Evolutionary conservation across 2,113 vertebrate genomes (phyloP).

Genomic region (Glareola pratincola): DNA sequence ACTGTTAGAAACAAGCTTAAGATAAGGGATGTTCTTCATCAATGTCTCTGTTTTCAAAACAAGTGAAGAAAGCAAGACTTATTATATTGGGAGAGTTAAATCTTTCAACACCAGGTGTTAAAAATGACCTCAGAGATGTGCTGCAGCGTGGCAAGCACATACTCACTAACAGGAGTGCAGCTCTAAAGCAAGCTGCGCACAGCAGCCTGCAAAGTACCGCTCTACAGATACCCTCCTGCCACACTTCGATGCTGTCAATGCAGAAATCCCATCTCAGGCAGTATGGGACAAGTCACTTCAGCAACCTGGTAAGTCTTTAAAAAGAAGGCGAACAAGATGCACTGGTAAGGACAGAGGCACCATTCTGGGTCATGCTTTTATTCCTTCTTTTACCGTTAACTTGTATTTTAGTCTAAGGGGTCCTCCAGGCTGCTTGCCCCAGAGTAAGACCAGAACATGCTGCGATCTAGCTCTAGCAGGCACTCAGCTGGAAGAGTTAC

Average conservation of each 20-base stretch:
- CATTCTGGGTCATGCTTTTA: neutral
- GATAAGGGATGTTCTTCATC: neutral
- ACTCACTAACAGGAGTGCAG: neutral
- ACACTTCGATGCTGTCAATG: neutral
- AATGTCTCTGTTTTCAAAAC: neutral
- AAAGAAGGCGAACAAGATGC: neutral
- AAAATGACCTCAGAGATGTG: neutral
- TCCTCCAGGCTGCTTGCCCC: accelerated
- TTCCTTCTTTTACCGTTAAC: neutral
- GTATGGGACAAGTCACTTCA: neutral
- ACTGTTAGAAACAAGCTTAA: neutral
- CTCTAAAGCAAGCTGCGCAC: neutral
- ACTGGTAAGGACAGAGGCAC: neutral
- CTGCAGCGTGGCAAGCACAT: neutral
- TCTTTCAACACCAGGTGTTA: neutral
- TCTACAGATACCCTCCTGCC: neutral
- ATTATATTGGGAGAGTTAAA: neutral
- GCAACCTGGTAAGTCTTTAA: neutral
- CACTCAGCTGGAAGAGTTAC: neutral
- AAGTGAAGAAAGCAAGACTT: neutral
- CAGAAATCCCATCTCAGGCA: neutral
- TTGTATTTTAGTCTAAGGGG: neutral
- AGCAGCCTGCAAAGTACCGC: neutral
- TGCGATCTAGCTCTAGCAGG: neutral
- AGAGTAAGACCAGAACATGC: neutral